Conservation (phyloP, 2,113 vertebrate genomes). For the Mesocricetus auratus region DNA sequence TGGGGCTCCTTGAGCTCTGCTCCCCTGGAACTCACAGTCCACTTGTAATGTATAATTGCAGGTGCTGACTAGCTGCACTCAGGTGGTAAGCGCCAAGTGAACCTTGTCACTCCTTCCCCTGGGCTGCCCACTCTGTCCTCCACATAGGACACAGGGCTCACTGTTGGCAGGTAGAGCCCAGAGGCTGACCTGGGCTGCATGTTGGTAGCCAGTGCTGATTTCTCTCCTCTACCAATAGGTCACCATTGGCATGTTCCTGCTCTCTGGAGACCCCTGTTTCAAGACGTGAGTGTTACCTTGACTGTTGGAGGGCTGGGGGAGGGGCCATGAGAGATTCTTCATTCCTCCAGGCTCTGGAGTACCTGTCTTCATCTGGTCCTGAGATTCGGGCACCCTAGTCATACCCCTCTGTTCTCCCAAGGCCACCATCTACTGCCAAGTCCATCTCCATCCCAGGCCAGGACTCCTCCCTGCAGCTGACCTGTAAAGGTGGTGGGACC, state of each 20-base stretch:
- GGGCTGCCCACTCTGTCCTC: background rate
- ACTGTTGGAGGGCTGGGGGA: background rate
- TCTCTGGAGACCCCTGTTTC: constrained; percentile 98
- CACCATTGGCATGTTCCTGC: constrained; percentile 97
- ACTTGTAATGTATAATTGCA: fast-evolving
- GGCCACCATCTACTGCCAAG: constrained; percentile 94
- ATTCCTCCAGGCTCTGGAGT: background rate
- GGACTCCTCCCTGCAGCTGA: constrained; percentile 96
- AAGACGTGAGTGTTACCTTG: constrained; percentile 94
- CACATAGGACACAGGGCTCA: background rate
- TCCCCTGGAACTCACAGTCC: background rate
- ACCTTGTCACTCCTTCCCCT: fast-evolving
- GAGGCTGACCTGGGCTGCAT: background rate
- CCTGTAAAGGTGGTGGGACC: constrained; percentile 97
- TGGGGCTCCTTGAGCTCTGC: background rate
- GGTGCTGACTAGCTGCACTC: fast-evolving
- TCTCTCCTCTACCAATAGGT: constrained; percentile 86
- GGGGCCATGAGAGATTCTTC: background rate
- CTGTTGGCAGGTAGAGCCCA: background rate
- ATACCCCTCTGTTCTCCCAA: constrained; percentile 52
- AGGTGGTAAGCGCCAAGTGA: fast-evolving
- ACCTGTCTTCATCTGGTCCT: background rate
- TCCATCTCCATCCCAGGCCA: constrained; percentile 94
- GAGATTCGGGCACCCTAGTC: background rate
- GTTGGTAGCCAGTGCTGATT: background rate